Base-by-base conservation (phyloP, 2,888 invertebrate species). In the Eudasyphora cyanicolor region DNA sequence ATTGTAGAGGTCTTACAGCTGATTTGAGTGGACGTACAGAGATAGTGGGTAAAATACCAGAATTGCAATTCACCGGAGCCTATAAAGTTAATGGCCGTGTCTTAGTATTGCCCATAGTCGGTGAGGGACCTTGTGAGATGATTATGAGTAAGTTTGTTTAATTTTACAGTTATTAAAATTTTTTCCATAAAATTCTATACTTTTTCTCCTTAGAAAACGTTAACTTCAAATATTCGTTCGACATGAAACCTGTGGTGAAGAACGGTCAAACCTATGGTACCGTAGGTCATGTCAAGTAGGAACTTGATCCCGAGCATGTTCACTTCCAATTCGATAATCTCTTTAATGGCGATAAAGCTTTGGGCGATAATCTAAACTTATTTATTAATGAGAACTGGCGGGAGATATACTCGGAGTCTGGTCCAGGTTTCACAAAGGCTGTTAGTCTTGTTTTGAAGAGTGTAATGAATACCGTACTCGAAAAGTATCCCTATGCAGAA, bases 301-400 rank as follows among this genome's bases (percentile, higher is more conserved):
- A 80, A 6, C 3, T 87, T 1, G 79, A 76, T 0, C 81, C 85
- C 0, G 79, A 67, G 6, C 79, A 83, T 35, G 74, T 90, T 12
- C 82, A 87, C 27, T 82, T 89, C 19, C 35, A 88, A 62, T 89
- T 92, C 19, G 87, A 86, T n/a, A 92, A 92, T 87, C 87, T 93
- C 1, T 92, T 92, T 85, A 92, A 92, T 82, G 92, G 92, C 0
- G 90, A 92, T 81, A 92, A 91, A 86, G 87, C 89, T 29, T 86
- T 93, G 57, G 92, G 93, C 2, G 92, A 93, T 45, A 92, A 89
- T 67, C 92, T 92, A 90, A 93, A 93, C 85, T 60, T 75, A 3
- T 92, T 93, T 82, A 79, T 93, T 1, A 93, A 93, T 85, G 93
- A 93, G 14, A 93, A 93, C 85, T 93, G 93, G 92, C 88, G 57